phyloP scores from a whole-genome alignment of 2,797 vertebrate genomes.

The Argentina silus region DNA sequence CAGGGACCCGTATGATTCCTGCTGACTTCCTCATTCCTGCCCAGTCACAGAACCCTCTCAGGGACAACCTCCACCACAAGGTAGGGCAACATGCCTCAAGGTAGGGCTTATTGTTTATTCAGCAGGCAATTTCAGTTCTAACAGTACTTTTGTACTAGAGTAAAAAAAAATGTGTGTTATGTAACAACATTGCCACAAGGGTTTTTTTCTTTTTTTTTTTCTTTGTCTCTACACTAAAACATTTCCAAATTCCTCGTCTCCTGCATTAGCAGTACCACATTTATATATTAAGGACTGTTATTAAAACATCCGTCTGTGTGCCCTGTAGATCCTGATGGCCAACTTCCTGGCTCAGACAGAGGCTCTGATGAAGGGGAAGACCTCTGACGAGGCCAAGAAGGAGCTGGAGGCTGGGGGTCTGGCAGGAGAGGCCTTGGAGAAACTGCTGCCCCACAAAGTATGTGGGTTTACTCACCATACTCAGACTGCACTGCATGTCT shows the following conservation, averaged over 20 bases:
- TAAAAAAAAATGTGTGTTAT: too few relatives aligned
- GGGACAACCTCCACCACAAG: conserved; percentile 94
- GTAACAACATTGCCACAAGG: too few relatives aligned
- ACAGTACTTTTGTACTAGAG: too few relatives aligned
- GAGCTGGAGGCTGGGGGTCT: conserved; percentile 81
- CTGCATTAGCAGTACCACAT: too few relatives aligned
- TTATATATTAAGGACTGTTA: not conserved
- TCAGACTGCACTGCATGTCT: not conserved
- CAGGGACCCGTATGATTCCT: conserved; percentile 95
- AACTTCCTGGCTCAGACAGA: conserved; percentile 91
- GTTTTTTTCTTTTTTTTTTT: too few relatives aligned
- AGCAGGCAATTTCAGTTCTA: too few relatives aligned
- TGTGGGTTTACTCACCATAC: conserved; percentile 10
- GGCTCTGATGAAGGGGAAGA: conserved; percentile 89
- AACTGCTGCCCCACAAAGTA: conserved; percentile 89
- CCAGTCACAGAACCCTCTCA: conserved; percentile 93
- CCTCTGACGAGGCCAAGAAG: conserved; percentile 79
- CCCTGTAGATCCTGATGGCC: conserved; percentile 82
- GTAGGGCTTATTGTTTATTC: not conserved
- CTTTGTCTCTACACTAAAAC: too few relatives aligned
- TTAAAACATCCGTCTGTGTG: not conserved
- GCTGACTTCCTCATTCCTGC: conserved; percentile 95
- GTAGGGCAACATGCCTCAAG: conserved; percentile 71
- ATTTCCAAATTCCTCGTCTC: too few relatives aligned
- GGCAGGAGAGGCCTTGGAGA: conserved; percentile 77